Conservation (phyloP, 1,140 invertebrate genomes). For the Drosophila teissieri region DNA sequence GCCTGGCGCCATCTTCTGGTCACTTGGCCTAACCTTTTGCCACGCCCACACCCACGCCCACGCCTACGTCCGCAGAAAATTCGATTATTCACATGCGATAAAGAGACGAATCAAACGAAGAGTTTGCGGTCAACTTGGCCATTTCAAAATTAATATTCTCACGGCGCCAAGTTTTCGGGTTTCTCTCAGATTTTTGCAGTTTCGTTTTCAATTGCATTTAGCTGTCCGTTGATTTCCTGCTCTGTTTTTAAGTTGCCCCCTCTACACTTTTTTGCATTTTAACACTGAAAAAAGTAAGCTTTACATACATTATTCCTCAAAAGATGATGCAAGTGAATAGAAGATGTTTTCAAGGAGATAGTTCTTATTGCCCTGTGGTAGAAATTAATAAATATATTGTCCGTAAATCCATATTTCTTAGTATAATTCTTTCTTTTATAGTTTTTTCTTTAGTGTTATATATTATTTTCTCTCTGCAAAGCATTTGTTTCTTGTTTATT, state of each 20-base stretch:
- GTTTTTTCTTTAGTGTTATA: not conserved
- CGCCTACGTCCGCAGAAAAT: slow-evolving; percentile 5
- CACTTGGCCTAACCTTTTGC: slow-evolving; percentile 37
- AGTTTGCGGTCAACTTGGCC: slow-evolving; percentile 18
- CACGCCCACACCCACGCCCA: slow-evolving; percentile 2
- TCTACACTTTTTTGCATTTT: slow-evolving; percentile 3
- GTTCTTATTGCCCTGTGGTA: too few relatives aligned
- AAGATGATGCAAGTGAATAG: not conserved
- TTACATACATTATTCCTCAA: too few relatives aligned
- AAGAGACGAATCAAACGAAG: slow-evolving; percentile 11
- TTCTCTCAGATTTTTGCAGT: slow-evolving; percentile 43
- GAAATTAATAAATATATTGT: too few relatives aligned
- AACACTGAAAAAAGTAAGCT: slow-evolving; percentile 1
- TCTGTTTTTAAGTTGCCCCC: slow-evolving; percentile 6
- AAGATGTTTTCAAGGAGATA: too few relatives aligned
- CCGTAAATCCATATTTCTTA: too few relatives aligned
- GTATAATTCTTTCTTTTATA: not conserved
- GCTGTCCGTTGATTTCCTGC: slow-evolving; percentile 56
- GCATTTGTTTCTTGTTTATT: slow-evolving; percentile 68
- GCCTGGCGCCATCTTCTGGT: slow-evolving; percentile 32
- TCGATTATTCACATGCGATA: slow-evolving; percentile 68
- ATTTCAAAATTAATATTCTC: slow-evolving; percentile 72
- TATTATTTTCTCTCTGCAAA: slow-evolving; percentile 23
- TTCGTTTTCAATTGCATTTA: slow-evolving; percentile 77
- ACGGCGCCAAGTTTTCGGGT: slow-evolving; percentile 48